Base-by-base conservation (phyloP, 2,113 vertebrate species). In the Psephotus haematonotus region DNA sequence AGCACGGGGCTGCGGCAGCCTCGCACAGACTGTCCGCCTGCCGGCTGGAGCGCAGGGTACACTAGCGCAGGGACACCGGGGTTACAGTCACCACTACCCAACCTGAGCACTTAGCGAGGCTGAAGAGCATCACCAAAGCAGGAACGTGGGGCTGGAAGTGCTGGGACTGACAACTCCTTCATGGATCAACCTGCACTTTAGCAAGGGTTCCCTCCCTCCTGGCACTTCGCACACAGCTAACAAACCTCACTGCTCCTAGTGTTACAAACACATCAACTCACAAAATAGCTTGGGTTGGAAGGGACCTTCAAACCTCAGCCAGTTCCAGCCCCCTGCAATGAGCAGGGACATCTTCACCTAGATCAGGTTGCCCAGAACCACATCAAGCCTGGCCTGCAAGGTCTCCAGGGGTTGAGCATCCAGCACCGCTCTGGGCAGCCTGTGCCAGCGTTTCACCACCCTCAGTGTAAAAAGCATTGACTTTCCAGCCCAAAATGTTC, bases 21-120 rank as follows among this genome's bases (percentile, higher is more conserved):
- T n/a, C 70, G 55, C 31, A 23, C 31, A 41, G 55, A 1, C 31
- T 15, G 62, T 37, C 37, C 0, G 46, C 24, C 20, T 10, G 6
- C 1, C 19, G 2, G 1, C 41, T 2, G 0, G 25, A 55, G 39
- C 9, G 23, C 28, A 23, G 57, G 18, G 19, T 7, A 33, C 41
- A 1, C 3, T 62, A 13, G 10, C 6, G 18, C 23, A n/a, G 44
- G 13, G 13, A 59, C n/a, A 1, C 19, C 23, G 17, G 6, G 71
- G 64, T 75, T 49, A 43, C 28, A 24, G 29, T 10, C n/a, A 10
- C 28, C 39, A 5, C 0, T 0, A 25, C 8, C 9, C 13, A 57
- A 3, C 37, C 5, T 18, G 20, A 27, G 27, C 49, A 69, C 35
- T 50, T 2, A 46, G 23, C 28, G 55, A 25, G 35, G n/a, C 57